Evolutionary conservation across 2,113 vertebrate genomes (phyloP).

Genomic region (Rhinopomastus cyanomelas): DNA sequence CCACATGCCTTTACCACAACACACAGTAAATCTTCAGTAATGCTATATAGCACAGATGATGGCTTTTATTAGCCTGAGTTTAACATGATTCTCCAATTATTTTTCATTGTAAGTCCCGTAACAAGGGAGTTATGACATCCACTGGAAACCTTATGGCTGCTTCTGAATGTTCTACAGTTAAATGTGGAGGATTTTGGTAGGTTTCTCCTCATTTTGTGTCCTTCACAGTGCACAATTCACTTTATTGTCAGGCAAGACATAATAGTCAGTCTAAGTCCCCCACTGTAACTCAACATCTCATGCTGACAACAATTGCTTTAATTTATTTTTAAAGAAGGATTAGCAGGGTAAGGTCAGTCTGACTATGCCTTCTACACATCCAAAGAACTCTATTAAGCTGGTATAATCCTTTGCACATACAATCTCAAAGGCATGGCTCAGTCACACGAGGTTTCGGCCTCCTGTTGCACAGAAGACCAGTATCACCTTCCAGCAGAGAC

Average conservation of each 20-base stretch:
- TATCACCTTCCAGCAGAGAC: not conserved
- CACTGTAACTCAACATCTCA: not conserved
- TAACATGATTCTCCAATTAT: not conserved
- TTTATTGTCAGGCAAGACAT: not conserved
- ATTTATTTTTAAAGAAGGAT: conserved; percentile 45
- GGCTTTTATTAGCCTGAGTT: not conserved
- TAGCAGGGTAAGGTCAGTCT: conserved; percentile 9
- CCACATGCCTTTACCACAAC: not conserved
- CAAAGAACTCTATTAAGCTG: not conserved
- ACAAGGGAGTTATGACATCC: not conserved
- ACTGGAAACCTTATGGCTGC: not conserved
- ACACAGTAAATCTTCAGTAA: not conserved
- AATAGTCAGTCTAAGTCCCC: not conserved
- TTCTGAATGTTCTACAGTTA: not conserved
- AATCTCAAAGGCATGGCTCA: not conserved
- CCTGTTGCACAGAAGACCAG: not conserved
- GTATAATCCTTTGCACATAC: not conserved
- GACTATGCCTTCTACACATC: not conserved
- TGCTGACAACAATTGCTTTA: conserved; percentile 3
- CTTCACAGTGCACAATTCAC: not conserved
- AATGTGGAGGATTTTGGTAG: not conserved
- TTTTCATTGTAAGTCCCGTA: not conserved
- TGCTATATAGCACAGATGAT: not conserved
- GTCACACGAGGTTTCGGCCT: not conserved
- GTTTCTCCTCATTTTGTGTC: not conserved